These are phyloP conservation scores for Heliconius hortense DNA, from an alignment of 2,888 invertebrate species.

Conservation along the genomic window DNA sequence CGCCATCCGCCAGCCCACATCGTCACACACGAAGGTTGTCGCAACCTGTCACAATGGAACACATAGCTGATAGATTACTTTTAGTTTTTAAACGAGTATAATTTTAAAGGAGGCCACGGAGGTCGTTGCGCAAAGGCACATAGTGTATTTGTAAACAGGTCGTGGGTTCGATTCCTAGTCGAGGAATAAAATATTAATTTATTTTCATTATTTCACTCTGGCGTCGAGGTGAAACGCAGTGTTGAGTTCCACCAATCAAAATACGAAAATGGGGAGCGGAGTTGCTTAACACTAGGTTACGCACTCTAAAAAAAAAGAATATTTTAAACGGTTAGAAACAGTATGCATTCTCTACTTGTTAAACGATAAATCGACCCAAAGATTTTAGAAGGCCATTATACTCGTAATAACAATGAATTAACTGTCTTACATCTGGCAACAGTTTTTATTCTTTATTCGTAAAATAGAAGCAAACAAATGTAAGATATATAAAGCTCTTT, in stretches of 20 bases:
- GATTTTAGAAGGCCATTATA: not conserved
- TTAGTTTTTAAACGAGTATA: not conserved
- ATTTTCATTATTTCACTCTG: no score
- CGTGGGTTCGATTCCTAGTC: no score
- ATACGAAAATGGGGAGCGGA: no score
- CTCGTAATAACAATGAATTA: not conserved
- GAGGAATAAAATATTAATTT: no score
- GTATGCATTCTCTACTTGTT: not conserved
- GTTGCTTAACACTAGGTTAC: no score
- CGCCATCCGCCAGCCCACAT: constrained; percentile 42
- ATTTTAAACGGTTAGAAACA: not conserved
- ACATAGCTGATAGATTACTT: constrained; percentile 18
- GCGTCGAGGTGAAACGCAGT: no score
- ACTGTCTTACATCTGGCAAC: constrained; percentile 19
- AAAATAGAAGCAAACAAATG: constrained; percentile 9
- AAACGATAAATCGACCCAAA: not conserved
- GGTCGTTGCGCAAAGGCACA: no score
- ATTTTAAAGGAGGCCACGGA: no score
- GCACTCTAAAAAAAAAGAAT: no score
- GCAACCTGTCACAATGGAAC: constrained; percentile 50
- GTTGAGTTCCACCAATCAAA: no score
- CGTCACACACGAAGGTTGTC: constrained; percentile 58
- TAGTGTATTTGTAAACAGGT: no score
- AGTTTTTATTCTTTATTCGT: constrained; percentile 15
- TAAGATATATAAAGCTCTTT: constrained; percentile 5